These are phyloP conservation scores for Drosophila aldrichi DNA, from an alignment of 2,888 invertebrate species.

Conservation along the genomic window DNA sequence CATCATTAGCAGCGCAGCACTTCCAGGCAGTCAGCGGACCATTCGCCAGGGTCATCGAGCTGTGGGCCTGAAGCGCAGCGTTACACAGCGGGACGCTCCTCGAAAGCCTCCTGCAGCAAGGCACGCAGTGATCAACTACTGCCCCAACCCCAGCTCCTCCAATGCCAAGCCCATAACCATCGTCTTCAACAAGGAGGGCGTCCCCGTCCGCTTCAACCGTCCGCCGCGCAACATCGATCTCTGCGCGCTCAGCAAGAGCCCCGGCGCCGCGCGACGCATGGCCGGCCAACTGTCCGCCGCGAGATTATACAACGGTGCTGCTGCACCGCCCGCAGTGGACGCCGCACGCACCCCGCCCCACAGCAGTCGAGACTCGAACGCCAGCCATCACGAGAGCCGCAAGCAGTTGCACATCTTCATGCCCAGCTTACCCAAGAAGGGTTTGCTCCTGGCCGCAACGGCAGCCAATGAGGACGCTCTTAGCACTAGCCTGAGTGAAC, in stretches of 20 bases:
- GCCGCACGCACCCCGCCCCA: constrained; percentile 65
- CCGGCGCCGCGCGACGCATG: constrained; percentile 73
- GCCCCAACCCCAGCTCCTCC: constrained; percentile 41
- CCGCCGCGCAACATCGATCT: constrained; percentile 83
- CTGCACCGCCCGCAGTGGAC: constrained; percentile 35
- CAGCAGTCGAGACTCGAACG: constrained; percentile 50
- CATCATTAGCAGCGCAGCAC: constrained; percentile 38
- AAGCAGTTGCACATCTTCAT: constrained; percentile 91
- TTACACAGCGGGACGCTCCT: constrained; percentile 42
- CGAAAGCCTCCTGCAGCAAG: constrained; percentile 33
- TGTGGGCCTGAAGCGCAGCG: constrained; percentile 42
- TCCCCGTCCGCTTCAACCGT: constrained; percentile 83
- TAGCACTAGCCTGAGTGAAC: constrained; percentile 78
- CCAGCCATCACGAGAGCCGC: constrained; percentile 83
- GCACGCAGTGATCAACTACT: constrained; percentile 22
- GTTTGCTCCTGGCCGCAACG: constrained; percentile 46
- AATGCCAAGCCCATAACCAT: constrained; percentile 84
- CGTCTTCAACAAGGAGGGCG: constrained; percentile 84
- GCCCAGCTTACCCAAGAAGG: constrained; percentile 88
- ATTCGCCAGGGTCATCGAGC: constrained; percentile 41
- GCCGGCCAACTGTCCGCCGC: constrained; percentile 80
- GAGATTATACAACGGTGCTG: constrained; percentile 71
- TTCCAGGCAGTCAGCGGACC: constrained; percentile 38
- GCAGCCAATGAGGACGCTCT: constrained; percentile 71
- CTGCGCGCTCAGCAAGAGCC: constrained; percentile 73